Conservation (phyloP, 2,113 vertebrate species). For the Lanius collurio region DNA sequence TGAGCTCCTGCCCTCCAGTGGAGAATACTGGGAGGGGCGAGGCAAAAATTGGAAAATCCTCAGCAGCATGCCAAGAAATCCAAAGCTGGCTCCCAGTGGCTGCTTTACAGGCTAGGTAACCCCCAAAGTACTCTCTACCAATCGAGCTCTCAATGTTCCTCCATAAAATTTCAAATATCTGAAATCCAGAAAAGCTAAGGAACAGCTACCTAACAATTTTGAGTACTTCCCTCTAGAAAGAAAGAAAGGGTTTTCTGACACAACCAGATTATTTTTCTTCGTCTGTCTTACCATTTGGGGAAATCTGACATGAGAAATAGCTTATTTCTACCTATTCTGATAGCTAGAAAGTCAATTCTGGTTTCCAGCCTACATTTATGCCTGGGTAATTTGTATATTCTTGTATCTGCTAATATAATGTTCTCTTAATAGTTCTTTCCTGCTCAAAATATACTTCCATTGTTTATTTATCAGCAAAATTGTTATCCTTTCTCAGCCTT, state of each 20-base stretch:
- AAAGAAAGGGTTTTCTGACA: not conserved
- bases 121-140: not conserved
- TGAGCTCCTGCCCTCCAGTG: constrained; percentile 54
- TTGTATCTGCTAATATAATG: not conserved
- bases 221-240: not conserved
- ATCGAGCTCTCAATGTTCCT: not conserved
- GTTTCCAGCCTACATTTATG: not conserved
- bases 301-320: not conserved
- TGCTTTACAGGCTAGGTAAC: fast-evolving
- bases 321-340: not conserved
- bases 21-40: not conserved
- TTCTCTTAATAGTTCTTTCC: not conserved
- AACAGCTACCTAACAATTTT: not conserved
- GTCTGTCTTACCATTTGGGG: not conserved
- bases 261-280: not conserved
- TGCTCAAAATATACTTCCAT: not conserved
- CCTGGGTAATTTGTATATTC: not conserved
- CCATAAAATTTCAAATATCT: not conserved
- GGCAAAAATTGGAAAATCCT: not conserved
- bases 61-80: too few relatives aligned
- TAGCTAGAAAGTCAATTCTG: not conserved
- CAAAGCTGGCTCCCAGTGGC: fast-evolving
- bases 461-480: not conserved
- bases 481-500: not conserved
- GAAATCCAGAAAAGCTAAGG: not conserved